Base-by-base conservation (phyloP, 2,113 vertebrate species). In the Aplodontia rufa region DNA sequence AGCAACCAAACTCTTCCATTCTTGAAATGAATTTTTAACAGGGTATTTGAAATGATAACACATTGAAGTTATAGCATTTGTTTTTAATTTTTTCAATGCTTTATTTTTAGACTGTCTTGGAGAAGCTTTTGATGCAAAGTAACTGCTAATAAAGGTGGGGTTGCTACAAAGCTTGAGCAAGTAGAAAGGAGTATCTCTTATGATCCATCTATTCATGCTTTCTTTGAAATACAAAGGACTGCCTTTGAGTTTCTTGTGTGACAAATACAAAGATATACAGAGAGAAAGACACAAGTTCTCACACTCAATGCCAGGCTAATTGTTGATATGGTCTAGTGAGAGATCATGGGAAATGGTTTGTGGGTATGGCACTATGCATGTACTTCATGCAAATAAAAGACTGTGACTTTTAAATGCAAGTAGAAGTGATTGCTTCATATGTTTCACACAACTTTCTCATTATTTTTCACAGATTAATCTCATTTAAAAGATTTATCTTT, bases 81-180 rank as follows among this genome's bases (percentile, higher is more conserved):
- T 71, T 72, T 79, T 45, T 28, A 66, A n/a, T 26, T 26, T 51
- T 75, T 51, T 72, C 20, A 71, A 10, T 40, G 16, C 40, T 88
- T 93, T 11, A 76, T 80, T 88, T 79, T 13, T 87, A 93, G 78
- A 47, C 11, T 58, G 14, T 28, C 53, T 78, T 90, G 69, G 22
- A 94, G 30, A 93, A 42, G 9, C 78, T 85, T 95, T 66, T 85
- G 69, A 76, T 78, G 51, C 30, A 95, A 84, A 90, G 71, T 76
- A 58, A 85, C 19, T 78, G 87, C 30, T 80, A 69, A 88, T 91
- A 72, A 92, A 90, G 62, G 68, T 55, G 47, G 22, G 6, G 0
- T 30, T 91, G 66, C 51, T 78, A 42, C 75, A 95, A 1, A 83
- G 1, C 42, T 66, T 68, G 47, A 68, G 5, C 20, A 58, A 76